These are phyloP conservation scores for Nebria salina DNA, from an alignment of 2,888 invertebrate species.

Conservation along the genomic window DNA sequence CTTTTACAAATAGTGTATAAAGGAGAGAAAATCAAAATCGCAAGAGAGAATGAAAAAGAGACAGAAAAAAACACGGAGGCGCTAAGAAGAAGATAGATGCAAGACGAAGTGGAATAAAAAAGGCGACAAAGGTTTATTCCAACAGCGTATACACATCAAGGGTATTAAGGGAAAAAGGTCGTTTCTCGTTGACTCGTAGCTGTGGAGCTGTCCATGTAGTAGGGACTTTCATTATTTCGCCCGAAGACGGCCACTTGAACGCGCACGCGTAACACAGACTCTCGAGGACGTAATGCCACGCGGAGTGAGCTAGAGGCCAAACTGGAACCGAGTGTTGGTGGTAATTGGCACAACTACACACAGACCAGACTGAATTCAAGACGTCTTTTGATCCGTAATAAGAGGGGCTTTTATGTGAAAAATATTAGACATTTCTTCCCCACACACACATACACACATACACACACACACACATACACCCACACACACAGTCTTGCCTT, in stretches of 20 bases:
- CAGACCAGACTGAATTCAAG: slow-evolving; percentile 47
- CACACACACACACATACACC: not conserved
- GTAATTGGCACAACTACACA: slow-evolving; percentile 51
- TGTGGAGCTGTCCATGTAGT: slow-evolving; percentile 13
- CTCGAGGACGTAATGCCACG: slow-evolving; percentile 37
- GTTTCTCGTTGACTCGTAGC: not conserved
- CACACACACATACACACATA: not conserved
- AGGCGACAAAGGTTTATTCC: slow-evolving; percentile 42
- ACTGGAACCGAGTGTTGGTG: slow-evolving; percentile 24
- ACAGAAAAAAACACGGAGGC: not conserved
- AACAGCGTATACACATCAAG: slow-evolving; percentile 43
- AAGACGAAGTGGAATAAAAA: slow-evolving; percentile 21
- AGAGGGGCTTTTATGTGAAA: slow-evolving; percentile 44
- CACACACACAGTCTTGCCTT: not conserved
- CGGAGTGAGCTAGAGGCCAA: slow-evolving; percentile 21
- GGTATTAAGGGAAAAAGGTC: slow-evolving; percentile 25
- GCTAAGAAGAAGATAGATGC: slow-evolving; percentile 26
- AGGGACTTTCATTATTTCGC: slow-evolving; percentile 49
- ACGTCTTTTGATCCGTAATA: slow-evolving; percentile 50
- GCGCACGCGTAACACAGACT: slow-evolving; percentile 44
- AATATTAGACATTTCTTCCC: slow-evolving; percentile 47
- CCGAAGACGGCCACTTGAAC: slow-evolving; percentile 47
- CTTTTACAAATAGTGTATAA: slow-evolving; percentile 32
- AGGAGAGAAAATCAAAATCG: slow-evolving; percentile 40
- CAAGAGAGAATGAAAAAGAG: not conserved